These are phyloP conservation scores for Macroramphosus scolopax DNA, from an alignment of 2,797 vertebrate genomes.

Conservation along the genomic window DNA sequence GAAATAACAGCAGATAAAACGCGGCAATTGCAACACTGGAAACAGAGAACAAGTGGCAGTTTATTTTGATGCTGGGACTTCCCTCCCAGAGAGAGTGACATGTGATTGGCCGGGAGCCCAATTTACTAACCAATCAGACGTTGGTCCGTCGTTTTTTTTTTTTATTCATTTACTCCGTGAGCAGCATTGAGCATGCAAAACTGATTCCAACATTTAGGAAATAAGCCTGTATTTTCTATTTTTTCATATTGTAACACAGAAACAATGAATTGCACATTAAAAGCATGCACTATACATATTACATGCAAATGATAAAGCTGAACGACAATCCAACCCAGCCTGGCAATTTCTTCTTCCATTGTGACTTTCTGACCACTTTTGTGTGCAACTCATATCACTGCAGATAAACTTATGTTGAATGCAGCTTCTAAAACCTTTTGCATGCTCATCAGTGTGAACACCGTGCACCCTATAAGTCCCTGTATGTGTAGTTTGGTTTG, in stretches of 20 bases:
- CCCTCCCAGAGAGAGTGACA: constrained; percentile 53
- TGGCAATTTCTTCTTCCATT: too few species aligned
- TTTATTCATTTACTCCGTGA: background rate
- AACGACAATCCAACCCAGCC: too few species aligned
- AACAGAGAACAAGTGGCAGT: constrained; percentile 52
- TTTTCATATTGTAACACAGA: too few species aligned
- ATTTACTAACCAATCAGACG: constrained; percentile 61
- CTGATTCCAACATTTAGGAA: too few species aligned
- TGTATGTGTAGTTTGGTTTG: constrained; percentile 29
- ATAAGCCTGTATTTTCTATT: too few species aligned
- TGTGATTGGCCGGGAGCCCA: constrained; percentile 61
- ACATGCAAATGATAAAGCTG: too few species aligned
- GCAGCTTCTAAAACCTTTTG: background rate
- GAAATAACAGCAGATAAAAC: constrained; percentile 20
- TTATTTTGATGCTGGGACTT: constrained; percentile 55
- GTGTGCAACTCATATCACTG: too few species aligned
- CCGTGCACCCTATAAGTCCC: constrained; percentile 6
- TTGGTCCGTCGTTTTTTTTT: constrained; percentile 49
- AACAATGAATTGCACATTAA: too few species aligned
- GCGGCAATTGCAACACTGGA: constrained; percentile 37
- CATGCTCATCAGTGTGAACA: constrained; percentile 11
- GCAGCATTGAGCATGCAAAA: background rate
- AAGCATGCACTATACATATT: too few species aligned
- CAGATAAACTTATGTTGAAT: background rate
- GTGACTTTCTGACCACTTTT: too few species aligned